Conservation (phyloP, 2,888 invertebrate genomes). For the Apoderus coryli region DNA sequence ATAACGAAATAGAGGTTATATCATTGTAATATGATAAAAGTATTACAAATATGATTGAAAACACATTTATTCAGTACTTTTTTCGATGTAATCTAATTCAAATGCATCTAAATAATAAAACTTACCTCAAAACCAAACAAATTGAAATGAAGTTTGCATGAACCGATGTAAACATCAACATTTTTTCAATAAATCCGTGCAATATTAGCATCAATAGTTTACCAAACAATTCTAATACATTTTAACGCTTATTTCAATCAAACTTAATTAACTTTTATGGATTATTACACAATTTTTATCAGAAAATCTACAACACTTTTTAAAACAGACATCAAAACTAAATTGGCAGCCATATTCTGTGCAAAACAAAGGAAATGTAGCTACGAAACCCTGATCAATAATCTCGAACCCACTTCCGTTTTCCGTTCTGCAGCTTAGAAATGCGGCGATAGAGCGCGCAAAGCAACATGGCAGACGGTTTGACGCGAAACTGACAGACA, state of each 20-base stretch:
- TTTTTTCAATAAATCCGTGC: constrained; percentile 34
- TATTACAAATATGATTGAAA: no score
- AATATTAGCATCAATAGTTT: constrained; percentile 31
- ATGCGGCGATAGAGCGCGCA: constrained; percentile 1
- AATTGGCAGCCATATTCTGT: constrained; percentile 77
- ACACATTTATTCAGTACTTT: no score
- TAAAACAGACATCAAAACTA: constrained; percentile 70
- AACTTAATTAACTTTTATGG: constrained; percentile 27
- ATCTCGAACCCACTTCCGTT: constrained; percentile 31
- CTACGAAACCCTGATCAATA: constrained; percentile 33
- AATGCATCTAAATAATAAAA: constrained; percentile 14
- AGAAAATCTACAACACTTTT: constrained; percentile 34
- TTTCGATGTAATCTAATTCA: no score
- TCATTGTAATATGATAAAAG: no score
- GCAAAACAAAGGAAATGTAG: constrained; percentile 55
- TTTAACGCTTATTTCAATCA: constrained; percentile 30
- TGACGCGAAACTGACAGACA: constrained; percentile 6
- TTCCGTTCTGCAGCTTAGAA: no score
- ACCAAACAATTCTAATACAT: constrained; percentile 32
- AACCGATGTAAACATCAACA: constrained; percentile 67
- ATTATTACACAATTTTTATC: constrained; percentile 29
- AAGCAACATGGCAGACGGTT: background rate
- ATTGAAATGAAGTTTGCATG: constrained; percentile 46
- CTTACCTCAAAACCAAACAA: constrained; percentile 45
- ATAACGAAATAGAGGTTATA: no score